These are phyloP conservation scores for Paracanthobrama guichenoti DNA, from an alignment of 2,113 vertebrate genomes.

Conservation along the genomic window DNA sequence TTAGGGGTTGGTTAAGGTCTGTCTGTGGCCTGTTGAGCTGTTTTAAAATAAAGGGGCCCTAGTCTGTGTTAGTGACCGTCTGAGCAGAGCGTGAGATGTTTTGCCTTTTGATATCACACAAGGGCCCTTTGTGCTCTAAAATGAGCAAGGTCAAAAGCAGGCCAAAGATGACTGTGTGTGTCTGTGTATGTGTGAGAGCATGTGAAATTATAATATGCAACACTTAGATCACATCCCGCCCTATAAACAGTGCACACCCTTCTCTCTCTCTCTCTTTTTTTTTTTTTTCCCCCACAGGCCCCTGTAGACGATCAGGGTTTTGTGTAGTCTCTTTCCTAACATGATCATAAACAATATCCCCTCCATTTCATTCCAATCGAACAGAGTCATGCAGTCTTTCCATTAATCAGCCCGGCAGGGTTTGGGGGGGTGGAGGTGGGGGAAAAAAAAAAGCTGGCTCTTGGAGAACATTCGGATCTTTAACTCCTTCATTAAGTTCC, in stretches of 20 bases:
- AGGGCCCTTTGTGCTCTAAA: conserved; percentile 37
- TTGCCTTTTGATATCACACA: conserved; percentile 45
- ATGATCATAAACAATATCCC: conserved; percentile 42
- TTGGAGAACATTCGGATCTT: conserved; percentile 10
- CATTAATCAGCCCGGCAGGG: conserved; percentile 21
- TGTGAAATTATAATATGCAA: conserved; percentile 35
- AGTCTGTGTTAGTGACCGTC: conserved; percentile 51
- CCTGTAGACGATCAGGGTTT: background rate
- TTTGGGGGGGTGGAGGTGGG: background rate
- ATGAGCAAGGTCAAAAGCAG: conserved; percentile 29
- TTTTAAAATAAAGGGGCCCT: conserved; percentile 35
- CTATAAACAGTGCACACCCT: background rate
- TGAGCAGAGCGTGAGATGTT: conserved; percentile 50
- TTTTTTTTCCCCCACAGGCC: background rate
- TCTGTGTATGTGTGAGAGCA: conserved; percentile 23
- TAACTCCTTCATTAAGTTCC: conserved; percentile 19
- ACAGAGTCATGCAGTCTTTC: conserved; percentile 19
- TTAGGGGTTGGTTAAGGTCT: background rate
- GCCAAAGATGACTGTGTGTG: conserved; percentile 30
- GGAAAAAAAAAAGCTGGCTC: background rate
- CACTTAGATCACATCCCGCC: conserved; percentile 30
- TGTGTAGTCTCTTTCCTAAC: conserved; percentile 2
- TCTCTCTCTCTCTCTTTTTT: too few species aligned
- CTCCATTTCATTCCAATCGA: conserved; percentile 25
- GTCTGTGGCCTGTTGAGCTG: background rate